Evolutionary conservation across 1,140 invertebrate genomes (phyloP).

Genomic region (Chlorops oryzae): DNA sequence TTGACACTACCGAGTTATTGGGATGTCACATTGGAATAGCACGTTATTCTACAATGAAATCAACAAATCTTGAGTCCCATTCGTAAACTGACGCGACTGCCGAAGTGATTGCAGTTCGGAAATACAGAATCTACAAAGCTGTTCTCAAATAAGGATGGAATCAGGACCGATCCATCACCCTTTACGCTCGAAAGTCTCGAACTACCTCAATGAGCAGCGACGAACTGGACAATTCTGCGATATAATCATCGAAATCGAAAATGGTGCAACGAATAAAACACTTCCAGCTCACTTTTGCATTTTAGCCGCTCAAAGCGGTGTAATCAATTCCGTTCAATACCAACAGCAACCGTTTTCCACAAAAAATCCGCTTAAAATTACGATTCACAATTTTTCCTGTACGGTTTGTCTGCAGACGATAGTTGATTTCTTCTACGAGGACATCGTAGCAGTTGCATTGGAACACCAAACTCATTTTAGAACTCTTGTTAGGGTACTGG

Average conservation of each 20-base stretch:
- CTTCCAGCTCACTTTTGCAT: constrained; percentile 39
- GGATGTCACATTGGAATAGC: too few species aligned
- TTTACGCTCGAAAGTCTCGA: constrained; percentile 39
- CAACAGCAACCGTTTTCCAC: constrained; percentile 43
- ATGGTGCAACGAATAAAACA: constrained; percentile 20
- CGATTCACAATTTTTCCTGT: constrained; percentile 35
- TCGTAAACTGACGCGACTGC: too few species aligned
- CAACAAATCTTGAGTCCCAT: too few species aligned
- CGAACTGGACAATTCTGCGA: constrained; percentile 39
- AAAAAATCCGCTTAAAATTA: constrained; percentile 40
- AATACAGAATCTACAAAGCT: too few species aligned
- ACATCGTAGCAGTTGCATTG: constrained; percentile 37
- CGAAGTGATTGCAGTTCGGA: too few species aligned
- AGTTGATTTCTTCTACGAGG: constrained; percentile 43
- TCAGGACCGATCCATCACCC: constrained; percentile 38
- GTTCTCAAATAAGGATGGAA: too few species aligned
- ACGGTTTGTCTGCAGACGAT: constrained; percentile 36
- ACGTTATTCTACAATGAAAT: too few species aligned
- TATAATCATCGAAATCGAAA: constrained; percentile 31
- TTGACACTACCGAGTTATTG: too few species aligned
- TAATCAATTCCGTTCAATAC: constrained; percentile 28
- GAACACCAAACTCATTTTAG: constrained; percentile 40
- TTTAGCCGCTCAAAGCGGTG: constrained; percentile 36
- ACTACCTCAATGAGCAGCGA: constrained; percentile 40
- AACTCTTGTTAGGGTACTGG: constrained; percentile 32